These are phyloP conservation scores for Calyptomena viridis DNA, from an alignment of 2,113 vertebrate genomes.

Conservation along the genomic window DNA sequence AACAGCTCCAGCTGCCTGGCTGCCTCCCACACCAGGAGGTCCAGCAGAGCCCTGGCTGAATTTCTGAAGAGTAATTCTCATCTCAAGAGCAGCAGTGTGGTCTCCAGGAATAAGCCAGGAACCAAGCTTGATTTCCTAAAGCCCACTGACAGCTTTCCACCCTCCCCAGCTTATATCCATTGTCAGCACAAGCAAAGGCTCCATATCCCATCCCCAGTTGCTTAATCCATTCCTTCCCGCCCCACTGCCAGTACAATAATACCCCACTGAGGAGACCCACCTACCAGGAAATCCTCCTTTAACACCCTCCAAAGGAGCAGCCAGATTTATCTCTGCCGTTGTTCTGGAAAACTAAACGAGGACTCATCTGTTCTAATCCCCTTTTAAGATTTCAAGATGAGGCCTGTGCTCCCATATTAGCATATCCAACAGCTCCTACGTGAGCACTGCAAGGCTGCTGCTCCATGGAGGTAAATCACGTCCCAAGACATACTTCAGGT, in stretches of 20 bases:
- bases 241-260: not conserved
- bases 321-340: conserved; percentile 19
- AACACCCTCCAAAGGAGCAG: conserved; percentile 45
- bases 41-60: not conserved
- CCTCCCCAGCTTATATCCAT: not conserved
- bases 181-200: not conserved
- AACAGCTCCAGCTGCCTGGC: not conserved
- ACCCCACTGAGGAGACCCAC: conserved; percentile 42
- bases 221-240: conserved; percentile 52
- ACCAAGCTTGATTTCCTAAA: not conserved
- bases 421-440: conserved; percentile 16
- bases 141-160: not conserved
- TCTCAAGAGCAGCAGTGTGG: not conserved
- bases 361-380: conserved; percentile 56
- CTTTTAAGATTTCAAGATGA: conserved; percentile 7
- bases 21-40: not conserved
- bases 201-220: not conserved
- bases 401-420: not conserved
- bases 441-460: not conserved
- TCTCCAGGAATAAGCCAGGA: not conserved
- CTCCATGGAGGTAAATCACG: not conserved
- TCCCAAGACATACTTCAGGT: not conserved
- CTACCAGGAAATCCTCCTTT: conserved; percentile 52
- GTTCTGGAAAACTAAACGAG: conserved; percentile 20
- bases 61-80: not conserved